Percentiles rank a stretch among this genome's conserved stretches.
phyloP scores from a whole-genome alignment of 1,140 invertebrate genomes.

The Tetramorium simillimum region DNA sequence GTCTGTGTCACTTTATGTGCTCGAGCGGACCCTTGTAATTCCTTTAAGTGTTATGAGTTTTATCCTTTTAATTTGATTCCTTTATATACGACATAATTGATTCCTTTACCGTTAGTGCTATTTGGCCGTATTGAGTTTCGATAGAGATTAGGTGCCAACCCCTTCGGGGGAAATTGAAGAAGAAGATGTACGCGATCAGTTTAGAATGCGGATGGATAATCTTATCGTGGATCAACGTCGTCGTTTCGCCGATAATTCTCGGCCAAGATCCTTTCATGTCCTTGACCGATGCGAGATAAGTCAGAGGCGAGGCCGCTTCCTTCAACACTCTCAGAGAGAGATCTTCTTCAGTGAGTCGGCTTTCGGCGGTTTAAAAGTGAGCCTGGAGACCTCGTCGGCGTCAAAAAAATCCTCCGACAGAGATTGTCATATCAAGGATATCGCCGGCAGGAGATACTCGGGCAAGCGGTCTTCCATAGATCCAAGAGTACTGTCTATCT shows the following conservation, averaged over 20 bases:
- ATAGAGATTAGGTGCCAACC: too few relatives aligned
- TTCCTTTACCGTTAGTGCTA: too few relatives aligned
- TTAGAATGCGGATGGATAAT: slow-evolving; percentile 3
- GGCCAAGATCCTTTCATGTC: slow-evolving; percentile 7
- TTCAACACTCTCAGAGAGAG: not conserved
- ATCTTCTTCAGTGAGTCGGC: slow-evolving; percentile 42
- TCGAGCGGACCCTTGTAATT: too few relatives aligned
- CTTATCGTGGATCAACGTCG: not conserved
- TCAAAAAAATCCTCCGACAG: slow-evolving; percentile 18
- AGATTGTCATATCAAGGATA: slow-evolving; percentile 28
- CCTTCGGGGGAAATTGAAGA: too few relatives aligned
- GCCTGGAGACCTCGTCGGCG: slow-evolving; percentile 36
- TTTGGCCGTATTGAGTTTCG: too few relatives aligned
- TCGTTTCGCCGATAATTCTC: slow-evolving; percentile 12
- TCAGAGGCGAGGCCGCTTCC: not conserved
- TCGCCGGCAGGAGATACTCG: slow-evolving; percentile 24
- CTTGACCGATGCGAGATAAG: not conserved
- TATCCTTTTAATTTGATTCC: too few relatives aligned
- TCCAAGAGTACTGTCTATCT: slow-evolving; percentile 28
- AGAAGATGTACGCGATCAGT: slow-evolving; percentile 43
- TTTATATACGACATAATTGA: too few relatives aligned
- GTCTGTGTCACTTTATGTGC: too few relatives aligned
- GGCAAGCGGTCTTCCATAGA: slow-evolving; percentile 48
- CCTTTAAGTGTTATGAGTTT: too few relatives aligned
- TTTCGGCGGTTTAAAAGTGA: slow-evolving; percentile 12